phyloP scores from a whole-genome alignment of 2,888 invertebrate species.

The Lasius platythorax region DNA sequence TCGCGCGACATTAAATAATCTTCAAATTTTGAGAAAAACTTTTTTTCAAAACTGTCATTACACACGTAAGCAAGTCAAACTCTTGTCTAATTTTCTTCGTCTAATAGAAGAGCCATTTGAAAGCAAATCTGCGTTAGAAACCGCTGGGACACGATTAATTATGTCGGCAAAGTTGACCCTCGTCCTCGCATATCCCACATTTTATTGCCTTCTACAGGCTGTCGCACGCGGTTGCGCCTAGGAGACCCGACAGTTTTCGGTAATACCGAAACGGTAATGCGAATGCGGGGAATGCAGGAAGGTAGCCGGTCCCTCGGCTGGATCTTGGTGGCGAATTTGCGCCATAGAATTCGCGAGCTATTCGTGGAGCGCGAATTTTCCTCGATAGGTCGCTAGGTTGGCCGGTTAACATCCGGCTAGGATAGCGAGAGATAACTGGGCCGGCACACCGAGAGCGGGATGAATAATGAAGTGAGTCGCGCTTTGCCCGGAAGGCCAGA shows the following conservation, averaged over 20 bases:
- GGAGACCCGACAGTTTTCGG: slow-evolving; percentile 50
- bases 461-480: slow-evolving; percentile 86
- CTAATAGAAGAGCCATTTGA: slow-evolving; percentile 10
- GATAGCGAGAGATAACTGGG: slow-evolving; percentile 80
- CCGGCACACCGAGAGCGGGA: slow-evolving; percentile 79
- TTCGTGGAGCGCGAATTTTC: slow-evolving; percentile 73
- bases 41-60: not conserved
- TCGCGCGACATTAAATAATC: not conserved
- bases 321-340: slow-evolving; percentile 56
- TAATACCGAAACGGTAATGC: slow-evolving; percentile 48
- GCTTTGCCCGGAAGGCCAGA: slow-evolving; percentile 83
- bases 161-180: slow-evolving; percentile 52
- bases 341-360: slow-evolving; percentile 77
- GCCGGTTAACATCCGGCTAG: slow-evolving; percentile 73
- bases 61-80: not conserved
- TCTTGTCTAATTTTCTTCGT: not conserved
- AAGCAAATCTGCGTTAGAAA: slow-evolving; percentile 45
- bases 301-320: slow-evolving; percentile 33
- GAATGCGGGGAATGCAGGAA: slow-evolving; percentile 54
- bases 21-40: not conserved
- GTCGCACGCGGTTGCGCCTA: slow-evolving; percentile 49
- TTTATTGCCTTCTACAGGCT: slow-evolving; percentile 53
- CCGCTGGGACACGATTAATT: slow-evolving; percentile 42
- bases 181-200: slow-evolving; percentile 54
- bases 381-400: slow-evolving; percentile 77